Percentiles rank a stretch among this genome's conserved stretches.
These are phyloP conservation scores for Drosophila micromelanica DNA, from an alignment of 1,140 invertebrate species.

Conservation along the genomic window DNA sequence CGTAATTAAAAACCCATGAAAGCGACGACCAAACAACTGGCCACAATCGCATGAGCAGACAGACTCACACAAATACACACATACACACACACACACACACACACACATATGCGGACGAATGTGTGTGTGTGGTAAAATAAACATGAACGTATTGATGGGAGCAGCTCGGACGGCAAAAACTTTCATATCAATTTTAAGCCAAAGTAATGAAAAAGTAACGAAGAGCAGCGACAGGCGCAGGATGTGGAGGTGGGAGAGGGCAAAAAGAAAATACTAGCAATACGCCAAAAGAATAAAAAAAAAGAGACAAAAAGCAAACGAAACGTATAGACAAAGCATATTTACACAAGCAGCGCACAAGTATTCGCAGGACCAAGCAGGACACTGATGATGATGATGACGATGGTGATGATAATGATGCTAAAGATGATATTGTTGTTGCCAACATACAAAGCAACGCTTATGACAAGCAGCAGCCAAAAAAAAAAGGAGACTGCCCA, in stretches of 20 bases:
- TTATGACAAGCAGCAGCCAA: slow-evolving; percentile 54
- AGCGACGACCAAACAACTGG: slow-evolving; percentile 68
- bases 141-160: slow-evolving; percentile 73
- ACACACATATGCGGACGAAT: background rate
- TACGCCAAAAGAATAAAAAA: slow-evolving; percentile 14
- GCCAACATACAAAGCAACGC: slow-evolving; percentile 68
- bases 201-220: slow-evolving; percentile 81
- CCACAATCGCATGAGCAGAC: slow-evolving; percentile 65
- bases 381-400: slow-evolving; percentile 20
- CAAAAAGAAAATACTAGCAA: slow-evolving; percentile 22
- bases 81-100: too few species aligned
- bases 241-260: background rate
- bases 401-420: slow-evolving; percentile 3
- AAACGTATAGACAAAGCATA: slow-evolving; percentile 77
- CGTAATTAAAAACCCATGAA: slow-evolving; percentile 81
- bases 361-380: slow-evolving; percentile 54
- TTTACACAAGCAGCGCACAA: slow-evolving; percentile 56
- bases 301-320: slow-evolving; percentile 46
- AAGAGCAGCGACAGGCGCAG: slow-evolving; percentile 33
- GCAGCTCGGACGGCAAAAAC: slow-evolving; percentile 59
- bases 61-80: too few species aligned
- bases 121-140: slow-evolving; percentile 61
- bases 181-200: slow-evolving; percentile 83
- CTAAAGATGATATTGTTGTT: slow-evolving; percentile 44
- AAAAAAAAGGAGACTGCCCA: slow-evolving; percentile 17